Evolutionary conservation across 2,797 vertebrate species (phyloP), one percentile per base, ranked within the genome.

Genomic region (Sylvilagus floridanus): DNA sequence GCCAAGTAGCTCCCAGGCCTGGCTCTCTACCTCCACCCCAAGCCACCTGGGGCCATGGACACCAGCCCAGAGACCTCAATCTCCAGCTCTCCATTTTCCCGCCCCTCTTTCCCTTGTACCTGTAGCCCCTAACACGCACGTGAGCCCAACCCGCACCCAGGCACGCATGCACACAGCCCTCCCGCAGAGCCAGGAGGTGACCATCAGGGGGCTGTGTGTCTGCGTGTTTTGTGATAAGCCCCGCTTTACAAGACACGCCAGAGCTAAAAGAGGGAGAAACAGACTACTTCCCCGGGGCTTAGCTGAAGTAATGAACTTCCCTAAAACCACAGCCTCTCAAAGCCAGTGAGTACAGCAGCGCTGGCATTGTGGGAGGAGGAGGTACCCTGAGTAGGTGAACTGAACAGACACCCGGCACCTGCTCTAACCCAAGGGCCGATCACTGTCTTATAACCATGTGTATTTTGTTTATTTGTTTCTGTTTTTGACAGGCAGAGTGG

Each of bases 281-380:
- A 85, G 81, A 84, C n/a, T 37, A 69, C 83, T 81, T 65, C 54
- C 26, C 81, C 78, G 10, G 47, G 13, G 28, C 22, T 28, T 62
- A 63, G 47, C 84, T 73, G 88, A 87, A 88, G 16, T 4, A 54
- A 75, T 83, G 26, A 88, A 91, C 14, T 77, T 75, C 37, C 63
- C 60, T 60, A 83, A 82, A 88, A 47, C 28, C 87, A 86, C 60
- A 21, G 84, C 50, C 52, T 62, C 65, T 35, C 42, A 81, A 81
- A 82, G 88, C 37, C 69, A 35, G 21, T 52, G 28, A 84, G 28
- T 0, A 63, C 24, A 60, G 9, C 50, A 22, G 24, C 35, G 26
- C 11, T 50, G 22, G 60, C n/a, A 65, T 8, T 47, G 17, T 62
- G 75, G 81, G 35, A 52, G 8, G 8, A 68, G 11, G 10, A 66